Evolutionary conservation across 2,888 invertebrate genomes (phyloP).

Genomic region (Drosophila pseudotakahashii): DNA sequence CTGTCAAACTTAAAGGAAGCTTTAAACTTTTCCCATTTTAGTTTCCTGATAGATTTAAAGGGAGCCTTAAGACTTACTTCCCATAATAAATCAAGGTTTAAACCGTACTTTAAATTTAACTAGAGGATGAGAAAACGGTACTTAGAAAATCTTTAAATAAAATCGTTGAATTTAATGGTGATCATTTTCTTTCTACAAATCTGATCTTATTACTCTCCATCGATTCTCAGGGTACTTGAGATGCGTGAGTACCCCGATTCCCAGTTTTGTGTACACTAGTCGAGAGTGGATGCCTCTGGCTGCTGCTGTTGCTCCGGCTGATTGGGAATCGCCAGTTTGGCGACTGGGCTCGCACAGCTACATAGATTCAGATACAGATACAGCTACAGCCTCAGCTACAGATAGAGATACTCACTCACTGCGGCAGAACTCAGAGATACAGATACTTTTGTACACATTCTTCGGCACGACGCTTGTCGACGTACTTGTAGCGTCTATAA

Average conservation of each 20-base stretch:
- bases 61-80: no score
- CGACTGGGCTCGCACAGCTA: conserved; percentile 54
- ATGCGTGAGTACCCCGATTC: conserved; percentile 3
- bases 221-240: conserved; percentile 9
- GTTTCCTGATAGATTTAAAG: no score
- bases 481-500: conserved; percentile 59
- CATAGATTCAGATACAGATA: conserved; percentile 16
- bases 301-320: conserved; percentile 50
- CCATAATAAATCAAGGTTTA: no score
- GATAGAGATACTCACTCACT: conserved; percentile 9
- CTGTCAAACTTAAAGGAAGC: no score
- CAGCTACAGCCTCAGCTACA: background rate
- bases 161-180: no score
- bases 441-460: conserved; percentile 57
- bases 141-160: no score
- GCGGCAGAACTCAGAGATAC: conserved; percentile 3
- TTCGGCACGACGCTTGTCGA: conserved; percentile 53
- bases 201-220: background rate
- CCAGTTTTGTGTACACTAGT: conserved; percentile 43
- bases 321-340: conserved; percentile 81
- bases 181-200: background rate
- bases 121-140: no score
- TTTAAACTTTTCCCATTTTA: no score
- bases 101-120: no score
- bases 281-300: conserved; percentile 34